phyloP scores from a whole-genome alignment of 2,888 invertebrate genomes.

The Panorpa germanica region DNA sequence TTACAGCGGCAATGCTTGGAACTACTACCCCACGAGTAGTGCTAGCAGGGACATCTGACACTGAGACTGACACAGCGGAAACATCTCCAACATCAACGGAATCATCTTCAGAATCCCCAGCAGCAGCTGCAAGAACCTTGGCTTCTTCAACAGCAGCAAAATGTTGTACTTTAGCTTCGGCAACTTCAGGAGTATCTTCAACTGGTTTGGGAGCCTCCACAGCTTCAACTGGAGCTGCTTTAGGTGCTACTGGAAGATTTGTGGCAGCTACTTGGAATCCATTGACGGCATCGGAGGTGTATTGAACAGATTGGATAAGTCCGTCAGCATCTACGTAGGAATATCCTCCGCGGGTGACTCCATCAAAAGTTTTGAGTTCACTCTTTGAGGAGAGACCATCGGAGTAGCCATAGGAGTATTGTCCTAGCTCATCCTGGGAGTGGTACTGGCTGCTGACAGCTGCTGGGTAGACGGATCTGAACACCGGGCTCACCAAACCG shows the following conservation, averaged over 20 bases:
- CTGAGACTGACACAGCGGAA: no score
- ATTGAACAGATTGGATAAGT: slow-evolving; percentile 34
- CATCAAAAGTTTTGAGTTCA: slow-evolving; percentile 34
- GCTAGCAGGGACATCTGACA: no score
- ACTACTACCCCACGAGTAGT: no score
- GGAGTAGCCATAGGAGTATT: slow-evolving; percentile 40
- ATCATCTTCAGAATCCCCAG: slow-evolving; percentile 17
- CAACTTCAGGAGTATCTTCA: slow-evolving; percentile 27
- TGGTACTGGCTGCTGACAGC: slow-evolving; percentile 31
- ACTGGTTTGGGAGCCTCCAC: slow-evolving; percentile 12
- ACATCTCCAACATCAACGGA: no score
- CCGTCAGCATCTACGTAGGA: slow-evolving; percentile 39
- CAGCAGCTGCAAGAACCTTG: slow-evolving; percentile 12
- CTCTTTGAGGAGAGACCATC: slow-evolving; percentile 36
- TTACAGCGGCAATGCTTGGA: no score
- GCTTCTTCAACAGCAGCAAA: slow-evolving; percentile 21
- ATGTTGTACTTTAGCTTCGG: slow-evolving; percentile 24
- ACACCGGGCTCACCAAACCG: no score
- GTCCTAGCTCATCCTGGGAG: slow-evolving; percentile 37
- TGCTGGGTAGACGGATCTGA: no score
- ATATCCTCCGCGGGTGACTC: slow-evolving; percentile 38
- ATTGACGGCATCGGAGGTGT: slow-evolving; percentile 31
- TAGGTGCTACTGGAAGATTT: slow-evolving; percentile 29
- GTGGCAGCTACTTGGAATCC: slow-evolving; percentile 41
- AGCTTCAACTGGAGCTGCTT: slow-evolving; percentile 13